These are phyloP conservation scores for Bostrychus sinensis DNA, from an alignment of 2,113 vertebrate genomes.

Conservation along the genomic window DNA sequence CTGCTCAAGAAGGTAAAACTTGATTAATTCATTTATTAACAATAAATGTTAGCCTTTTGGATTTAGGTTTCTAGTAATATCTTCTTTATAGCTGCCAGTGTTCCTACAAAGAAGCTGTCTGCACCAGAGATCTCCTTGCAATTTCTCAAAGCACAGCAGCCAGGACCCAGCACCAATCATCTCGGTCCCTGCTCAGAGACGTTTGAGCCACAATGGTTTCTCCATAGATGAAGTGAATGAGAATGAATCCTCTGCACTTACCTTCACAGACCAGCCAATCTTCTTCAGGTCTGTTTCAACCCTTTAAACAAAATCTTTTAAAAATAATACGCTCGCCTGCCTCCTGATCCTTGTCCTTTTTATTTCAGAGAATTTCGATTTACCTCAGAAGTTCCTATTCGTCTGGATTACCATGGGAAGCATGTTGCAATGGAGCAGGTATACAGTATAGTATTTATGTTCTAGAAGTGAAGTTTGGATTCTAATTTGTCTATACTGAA, in stretches of 20 bases:
- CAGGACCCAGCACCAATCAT: constrained; percentile 89
- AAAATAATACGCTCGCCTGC: no score
- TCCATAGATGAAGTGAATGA: constrained; percentile 67
- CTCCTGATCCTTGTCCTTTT: constrained; percentile 17
- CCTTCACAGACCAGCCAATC: constrained; percentile 89
- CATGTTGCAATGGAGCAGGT: constrained; percentile 89
- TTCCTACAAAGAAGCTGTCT: constrained; percentile 77
- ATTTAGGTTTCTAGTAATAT: background rate
- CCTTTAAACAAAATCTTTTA: background rate
- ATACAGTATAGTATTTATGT: background rate
- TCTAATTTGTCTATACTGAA: background rate
- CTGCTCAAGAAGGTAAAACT: constrained; percentile 90
- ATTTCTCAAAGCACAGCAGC: constrained; percentile 85
- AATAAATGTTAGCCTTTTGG: background rate
- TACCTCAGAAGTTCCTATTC: constrained; percentile 95
- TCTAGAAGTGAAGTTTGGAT: background rate
- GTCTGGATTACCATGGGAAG: constrained; percentile 97
- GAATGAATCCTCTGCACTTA: constrained; percentile 55
- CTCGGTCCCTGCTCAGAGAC: constrained; percentile 87
- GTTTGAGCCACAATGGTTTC: constrained; percentile 76
- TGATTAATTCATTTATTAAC: background rate
- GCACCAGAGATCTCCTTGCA: constrained; percentile 89
- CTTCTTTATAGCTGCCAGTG: constrained; percentile 61
- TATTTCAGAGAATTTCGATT: constrained; percentile 93
- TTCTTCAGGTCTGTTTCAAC: constrained; percentile 88